These are phyloP conservation scores for Trypoxylon attenuatum DNA, from an alignment of 2,888 invertebrate genomes.

Conservation along the genomic window DNA sequence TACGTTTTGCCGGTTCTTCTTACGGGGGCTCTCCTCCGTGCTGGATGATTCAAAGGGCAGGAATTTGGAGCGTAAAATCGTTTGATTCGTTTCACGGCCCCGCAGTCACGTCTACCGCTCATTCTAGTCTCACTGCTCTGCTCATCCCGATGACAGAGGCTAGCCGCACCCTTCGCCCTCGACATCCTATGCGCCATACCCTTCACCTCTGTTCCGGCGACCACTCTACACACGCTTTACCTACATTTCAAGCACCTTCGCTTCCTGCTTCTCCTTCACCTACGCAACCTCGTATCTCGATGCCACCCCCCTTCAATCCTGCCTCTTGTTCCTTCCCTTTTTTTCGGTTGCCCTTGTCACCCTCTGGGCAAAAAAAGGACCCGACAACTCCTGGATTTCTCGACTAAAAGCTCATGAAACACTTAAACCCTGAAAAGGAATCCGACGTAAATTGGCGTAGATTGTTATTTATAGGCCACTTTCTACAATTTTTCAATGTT, in stretches of 20 bases:
- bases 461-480: no score
- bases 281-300: no score
- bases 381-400: no score
- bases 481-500: no score
- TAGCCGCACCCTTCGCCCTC: slow-evolving; percentile 22
- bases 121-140: slow-evolving; percentile 42
- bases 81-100: slow-evolving; percentile 69
- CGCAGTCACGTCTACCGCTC: slow-evolving; percentile 62
- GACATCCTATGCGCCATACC: no score
- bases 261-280: no score
- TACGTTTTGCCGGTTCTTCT: slow-evolving; percentile 44
- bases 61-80: slow-evolving; percentile 72
- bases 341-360: not conserved
- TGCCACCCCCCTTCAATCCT: no score
- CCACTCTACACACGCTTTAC: slow-evolving; percentile 25
- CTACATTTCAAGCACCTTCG: no score
- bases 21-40: slow-evolving; percentile 25
- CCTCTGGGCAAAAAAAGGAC: no score
- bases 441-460: no score
- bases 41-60: slow-evolving; percentile 52
- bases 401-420: no score
- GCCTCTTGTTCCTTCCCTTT: slow-evolving; percentile 7
- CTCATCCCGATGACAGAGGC: slow-evolving; percentile 30
- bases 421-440: no score
- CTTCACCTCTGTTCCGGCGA: slow-evolving; percentile 21